Conservation (phyloP, 2,888 invertebrate species). For the Eremobia ochroleuca region DNA sequence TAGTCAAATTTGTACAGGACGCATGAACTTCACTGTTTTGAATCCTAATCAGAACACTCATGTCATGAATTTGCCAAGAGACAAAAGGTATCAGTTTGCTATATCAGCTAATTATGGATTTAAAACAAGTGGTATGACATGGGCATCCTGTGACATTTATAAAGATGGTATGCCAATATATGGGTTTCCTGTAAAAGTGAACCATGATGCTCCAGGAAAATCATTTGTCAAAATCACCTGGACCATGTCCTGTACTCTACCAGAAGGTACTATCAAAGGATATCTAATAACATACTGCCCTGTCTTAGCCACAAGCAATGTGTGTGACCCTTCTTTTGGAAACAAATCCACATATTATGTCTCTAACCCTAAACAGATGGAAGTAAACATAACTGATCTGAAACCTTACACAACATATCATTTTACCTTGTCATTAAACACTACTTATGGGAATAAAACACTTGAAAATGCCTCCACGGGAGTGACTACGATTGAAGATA, state of each 20-base stretch:
- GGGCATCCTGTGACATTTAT: constrained; percentile 94
- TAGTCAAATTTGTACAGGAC: constrained; percentile 90
- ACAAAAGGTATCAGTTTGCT: constrained; percentile 94
- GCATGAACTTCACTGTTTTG: constrained; percentile 85
- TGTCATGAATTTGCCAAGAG: constrained; percentile 91
- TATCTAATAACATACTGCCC: constrained; percentile 95
- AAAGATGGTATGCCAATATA: constrained; percentile 89
- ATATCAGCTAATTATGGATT: constrained; percentile 94
- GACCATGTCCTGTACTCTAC: constrained; percentile 94
- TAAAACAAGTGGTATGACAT: constrained; percentile 95
- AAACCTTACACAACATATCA: constrained; percentile 95
- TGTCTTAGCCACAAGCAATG: constrained; percentile 87
- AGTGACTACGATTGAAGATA: constrained; percentile 93
- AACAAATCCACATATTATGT: constrained; percentile 81
- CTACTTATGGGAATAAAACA: constrained; percentile 82
- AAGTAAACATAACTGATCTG: constrained; percentile 91
- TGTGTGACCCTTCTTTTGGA: constrained; percentile 89
- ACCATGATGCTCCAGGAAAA: constrained; percentile 82
- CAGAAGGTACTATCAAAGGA: constrained; percentile 93
- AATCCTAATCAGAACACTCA: constrained; percentile 84
- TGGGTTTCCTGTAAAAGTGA: constrained; percentile 86
- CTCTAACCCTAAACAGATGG: constrained; percentile 86
- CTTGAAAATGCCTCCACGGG: constrained; percentile 90
- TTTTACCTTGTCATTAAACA: constrained; percentile 92
- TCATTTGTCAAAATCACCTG: constrained; percentile 92